Conservation (phyloP, 2,888 invertebrate genomes). For the Asteroscopus sphinx region DNA sequence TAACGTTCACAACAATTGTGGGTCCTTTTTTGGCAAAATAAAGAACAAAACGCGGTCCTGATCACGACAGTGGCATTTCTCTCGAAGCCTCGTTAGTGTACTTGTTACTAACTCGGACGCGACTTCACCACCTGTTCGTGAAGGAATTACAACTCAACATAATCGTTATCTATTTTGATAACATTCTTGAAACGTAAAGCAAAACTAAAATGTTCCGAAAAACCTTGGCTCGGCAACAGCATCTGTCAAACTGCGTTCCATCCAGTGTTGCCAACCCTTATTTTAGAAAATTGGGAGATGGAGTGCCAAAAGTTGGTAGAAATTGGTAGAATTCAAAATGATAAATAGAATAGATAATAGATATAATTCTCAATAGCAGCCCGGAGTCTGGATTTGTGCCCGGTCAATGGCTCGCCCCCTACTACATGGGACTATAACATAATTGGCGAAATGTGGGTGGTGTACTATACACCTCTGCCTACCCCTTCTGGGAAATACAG, state of each 20-base stretch:
- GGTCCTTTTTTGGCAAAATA: constrained; percentile 74
- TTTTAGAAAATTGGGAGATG: too few relatives aligned
- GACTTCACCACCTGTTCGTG: constrained; percentile 65
- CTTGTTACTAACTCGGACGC: constrained; percentile 55
- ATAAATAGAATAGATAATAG: too few relatives aligned
- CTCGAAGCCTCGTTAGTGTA: constrained; percentile 57
- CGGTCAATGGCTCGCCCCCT: too few relatives aligned
- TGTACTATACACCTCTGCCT: too few relatives aligned
- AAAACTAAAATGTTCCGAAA: constrained; percentile 70
- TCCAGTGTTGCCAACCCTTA: too few relatives aligned
- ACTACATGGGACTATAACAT: too few relatives aligned
- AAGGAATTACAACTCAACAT: constrained; percentile 67
- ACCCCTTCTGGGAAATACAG: too few relatives aligned
- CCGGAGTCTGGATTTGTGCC: too few relatives aligned
- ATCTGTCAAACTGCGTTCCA: constrained; percentile 57
- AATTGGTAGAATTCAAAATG: too few relatives aligned
- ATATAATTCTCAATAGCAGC: too few relatives aligned
- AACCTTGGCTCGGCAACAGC: constrained; percentile 61
- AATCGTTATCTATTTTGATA: constrained; percentile 84
- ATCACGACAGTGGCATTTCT: constrained; percentile 74
- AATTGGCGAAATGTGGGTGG: too few relatives aligned
- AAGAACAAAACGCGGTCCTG: constrained; percentile 72
- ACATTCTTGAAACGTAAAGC: constrained; percentile 75
- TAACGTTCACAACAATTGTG: constrained; percentile 83
- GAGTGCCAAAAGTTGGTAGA: too few relatives aligned